These are phyloP conservation scores for Arnoldichthys spilopterus DNA, from an alignment of 2,797 vertebrate genomes.

Conservation along the genomic window DNA sequence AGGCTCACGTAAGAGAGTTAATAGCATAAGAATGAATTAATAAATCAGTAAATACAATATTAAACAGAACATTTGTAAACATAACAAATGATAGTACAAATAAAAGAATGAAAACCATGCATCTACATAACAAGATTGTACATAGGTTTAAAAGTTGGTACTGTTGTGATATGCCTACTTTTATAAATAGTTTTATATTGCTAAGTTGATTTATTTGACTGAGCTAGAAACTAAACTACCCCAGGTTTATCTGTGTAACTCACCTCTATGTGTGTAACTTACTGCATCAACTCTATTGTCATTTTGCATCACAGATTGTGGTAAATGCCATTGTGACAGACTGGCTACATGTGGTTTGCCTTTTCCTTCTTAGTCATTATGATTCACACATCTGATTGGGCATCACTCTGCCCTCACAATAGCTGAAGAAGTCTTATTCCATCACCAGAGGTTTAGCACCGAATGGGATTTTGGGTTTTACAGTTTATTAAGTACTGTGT, in stretches of 20 bases:
- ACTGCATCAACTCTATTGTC: not conserved
- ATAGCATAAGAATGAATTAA: not conserved
- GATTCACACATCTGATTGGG: constrained; percentile 25
- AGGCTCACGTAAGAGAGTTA: not conserved
- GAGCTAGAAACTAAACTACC: not conserved
- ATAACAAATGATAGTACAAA: not conserved
- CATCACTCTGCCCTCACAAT: not conserved
- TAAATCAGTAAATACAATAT: not conserved
- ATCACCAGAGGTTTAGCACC: no score
- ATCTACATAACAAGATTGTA: not conserved
- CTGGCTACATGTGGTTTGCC: not conserved
- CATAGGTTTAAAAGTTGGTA: not conserved
- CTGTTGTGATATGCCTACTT: not conserved
- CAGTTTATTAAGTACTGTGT: constrained; percentile 8
- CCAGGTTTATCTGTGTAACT: not conserved
- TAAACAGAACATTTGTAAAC: not conserved
- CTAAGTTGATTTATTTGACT: no score
- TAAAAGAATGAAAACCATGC: not conserved
- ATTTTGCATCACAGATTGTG: not conserved
- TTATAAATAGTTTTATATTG: no score
- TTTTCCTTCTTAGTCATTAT: constrained; percentile 4
- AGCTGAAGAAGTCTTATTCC: not conserved
- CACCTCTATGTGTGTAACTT: not conserved
- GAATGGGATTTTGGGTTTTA: constrained; percentile 10
- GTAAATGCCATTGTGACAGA: not conserved